Base-by-base conservation (phyloP, 2,113 vertebrate species). In the Potamarius usumacintae region DNA sequence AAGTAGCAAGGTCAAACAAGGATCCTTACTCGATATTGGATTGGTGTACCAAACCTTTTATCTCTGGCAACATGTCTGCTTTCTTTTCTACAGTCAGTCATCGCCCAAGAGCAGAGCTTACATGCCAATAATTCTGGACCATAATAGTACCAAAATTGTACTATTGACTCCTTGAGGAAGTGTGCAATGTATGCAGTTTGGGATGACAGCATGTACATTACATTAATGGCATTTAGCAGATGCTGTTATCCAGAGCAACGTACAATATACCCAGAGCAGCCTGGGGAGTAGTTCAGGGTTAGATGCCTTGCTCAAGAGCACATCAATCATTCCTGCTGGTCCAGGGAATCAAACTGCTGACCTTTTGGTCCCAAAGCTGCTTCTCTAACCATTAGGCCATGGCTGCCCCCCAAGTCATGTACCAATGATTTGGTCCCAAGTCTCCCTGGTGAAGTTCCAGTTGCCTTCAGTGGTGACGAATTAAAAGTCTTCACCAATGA, bases 391-490 rank as follows among this genome's bases (percentile, higher is more conserved):
- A 42, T 42, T 42, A 42, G 42, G 4, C 42, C 42, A 42, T 42
- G 42, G 42, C 42, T 42, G 42, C 42, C 42, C 42, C 42, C 42
- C 3, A 42, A 42, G 42, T 42, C 42, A 42, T 42, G 42, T 42
- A 42, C 42, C 42, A 42, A 4, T 42, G 42, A 42, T 42, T 42
- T 42, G 42, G 42, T 42, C 42, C 42, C 4, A 55, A 27, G 25
- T 79, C 67, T 57, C n/a, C 10, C 52, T 1, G 50, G 48, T 69
- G 65, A 84, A 57, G n/a, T 84, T n/a, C 82, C 82, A 69, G 82
- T 30, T 84, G 55, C 17, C 67, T 72, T 84, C 53, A 84, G 27
- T 58, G 83, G 72, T 84, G 72, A 57, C 67, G 7, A 53, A 77
- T 77, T 77, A 77, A 77, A 42, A 42, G 42, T 42, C 42, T 42